phyloP scores from a whole-genome alignment of 64 coral and sea anemone genomes.

The Porites australiensis region DNA sequence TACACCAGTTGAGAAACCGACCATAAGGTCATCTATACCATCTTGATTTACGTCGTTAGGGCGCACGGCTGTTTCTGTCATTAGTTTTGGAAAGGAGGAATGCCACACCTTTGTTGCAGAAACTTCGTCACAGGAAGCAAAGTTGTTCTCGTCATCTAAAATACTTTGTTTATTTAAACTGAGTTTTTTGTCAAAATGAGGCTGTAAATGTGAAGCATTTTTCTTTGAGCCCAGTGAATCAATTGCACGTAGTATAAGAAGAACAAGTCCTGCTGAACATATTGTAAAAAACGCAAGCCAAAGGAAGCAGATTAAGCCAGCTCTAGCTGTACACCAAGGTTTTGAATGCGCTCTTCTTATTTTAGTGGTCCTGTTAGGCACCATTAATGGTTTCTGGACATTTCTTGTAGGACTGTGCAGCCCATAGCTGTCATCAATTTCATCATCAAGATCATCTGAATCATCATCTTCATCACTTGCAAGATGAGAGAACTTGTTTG shows the following conservation, averaged over 20 bases:
- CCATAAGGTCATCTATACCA: slow-evolving; percentile 88
- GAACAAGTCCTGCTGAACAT: slow-evolving; percentile 77
- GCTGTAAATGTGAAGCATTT: neutral
- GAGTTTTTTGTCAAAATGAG: slow-evolving; percentile 71
- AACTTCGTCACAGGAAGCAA: slow-evolving; percentile 77
- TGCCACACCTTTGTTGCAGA: slow-evolving; percentile 81
- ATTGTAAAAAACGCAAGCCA: slow-evolving; percentile 91
- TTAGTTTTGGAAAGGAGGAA: slow-evolving; percentile 85
- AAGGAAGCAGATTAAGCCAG: slow-evolving; percentile 83
- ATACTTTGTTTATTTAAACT: neutral
- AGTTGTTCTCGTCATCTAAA: slow-evolving; percentile 15
- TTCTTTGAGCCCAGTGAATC: slow-evolving; percentile 44
- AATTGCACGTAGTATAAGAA: slow-evolving; percentile 81
- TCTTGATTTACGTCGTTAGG: slow-evolving; percentile 97
- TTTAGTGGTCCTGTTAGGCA: slow-evolving; percentile 81
- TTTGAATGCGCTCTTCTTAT: slow-evolving; percentile 77
- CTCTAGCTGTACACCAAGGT: slow-evolving; percentile 89
- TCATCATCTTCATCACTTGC: slow-evolving; percentile 93
- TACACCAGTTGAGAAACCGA: slow-evolving; percentile 94
- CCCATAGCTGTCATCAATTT: slow-evolving; percentile 83
- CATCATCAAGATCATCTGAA: slow-evolving; percentile 77
- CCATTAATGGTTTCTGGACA: slow-evolving; percentile 76
- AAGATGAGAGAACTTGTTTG: slow-evolving; percentile 90
- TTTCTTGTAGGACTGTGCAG: slow-evolving; percentile 33
- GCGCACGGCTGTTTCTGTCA: slow-evolving; percentile 94